Base-by-base conservation (phyloP, 1,140 invertebrate species). In the Conus ventricosus region DNA sequence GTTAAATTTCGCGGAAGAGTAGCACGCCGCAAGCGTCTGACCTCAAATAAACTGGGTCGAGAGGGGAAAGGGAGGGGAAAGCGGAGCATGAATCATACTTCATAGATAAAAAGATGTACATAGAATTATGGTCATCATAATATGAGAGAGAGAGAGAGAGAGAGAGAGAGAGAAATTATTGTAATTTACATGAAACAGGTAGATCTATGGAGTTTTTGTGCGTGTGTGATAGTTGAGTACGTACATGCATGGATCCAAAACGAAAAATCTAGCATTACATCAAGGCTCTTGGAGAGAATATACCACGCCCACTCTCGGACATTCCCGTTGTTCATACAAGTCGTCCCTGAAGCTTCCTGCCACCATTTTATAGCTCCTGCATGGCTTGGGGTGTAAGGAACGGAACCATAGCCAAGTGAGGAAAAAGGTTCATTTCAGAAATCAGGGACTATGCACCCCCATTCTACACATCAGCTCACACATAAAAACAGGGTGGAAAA, bases 41-140 rank as follows among this genome's bases (percentile, higher is more conserved):
- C 67, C 67, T 71, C 67, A n/a, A n/a, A n/a, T 7, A 71, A 71
- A 71, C 67, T 71, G 67, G 67, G 67, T 71, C 67, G 23, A 71
- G 67, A 71, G 67, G 67, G 67, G 67, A 20, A 20, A 71, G 23
- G 67, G 67, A 20, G 67, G 20, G 67, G 17, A 23, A 20, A 6
- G 23, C 67, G 20, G 57, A 11, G 67, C 67, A 71, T 71, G 67
- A 71, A 71, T 71, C 67, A 71, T 71, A 71, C 67, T 71, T 71
- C 67, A 71, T 71, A 23, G 67, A 71, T 71, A 71, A 71, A 71
- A 71, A 71, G 67, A 71, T 71, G 67, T 71, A 71, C 67, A 71
- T 71, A 71, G 17, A 71, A 71, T 71, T 63, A 63, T 63, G 60
- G 60, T 63, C 60, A 11, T 63, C 60, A 63, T 20, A 11, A 13